Percentiles rank a stretch among this genome's conserved stretches.
Evolutionary conservation across 2,113 vertebrate species (phyloP).

Genomic region (Scytalopus superciliaris): DNA sequence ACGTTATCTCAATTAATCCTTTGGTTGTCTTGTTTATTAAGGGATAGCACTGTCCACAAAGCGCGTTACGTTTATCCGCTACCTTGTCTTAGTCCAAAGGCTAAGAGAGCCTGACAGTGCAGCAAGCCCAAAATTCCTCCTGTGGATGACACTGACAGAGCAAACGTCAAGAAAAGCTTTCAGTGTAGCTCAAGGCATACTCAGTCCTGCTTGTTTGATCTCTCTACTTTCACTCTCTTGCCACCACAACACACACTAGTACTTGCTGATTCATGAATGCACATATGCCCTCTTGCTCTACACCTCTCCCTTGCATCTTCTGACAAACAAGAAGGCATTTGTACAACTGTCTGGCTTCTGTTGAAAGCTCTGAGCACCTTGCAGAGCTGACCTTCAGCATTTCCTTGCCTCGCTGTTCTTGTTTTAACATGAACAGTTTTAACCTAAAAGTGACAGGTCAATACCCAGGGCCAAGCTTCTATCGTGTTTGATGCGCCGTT

Average conservation of each 20-base stretch:
- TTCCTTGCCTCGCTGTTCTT: not conserved
- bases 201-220: not conserved
- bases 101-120: not conserved
- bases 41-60: not conserved
- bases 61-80: not conserved
- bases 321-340: not conserved
- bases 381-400: not conserved
- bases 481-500: not conserved
- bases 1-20: not conserved
- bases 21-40: not conserved
- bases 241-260: not conserved
- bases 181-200: not conserved
- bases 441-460: not conserved
- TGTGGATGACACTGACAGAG: not conserved
- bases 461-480: not conserved
- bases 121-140: not conserved
- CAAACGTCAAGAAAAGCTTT: not conserved
- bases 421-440: not conserved
- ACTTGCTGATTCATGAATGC: not conserved
- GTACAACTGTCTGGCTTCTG: not conserved
- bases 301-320: not conserved
- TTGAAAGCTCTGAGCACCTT: not conserved
- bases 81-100: not conserved
- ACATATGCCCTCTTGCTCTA: not conserved
- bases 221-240: not conserved